phyloP scores from a whole-genome alignment of 1,140 invertebrate genomes.

The Ganaspis sp. region DNA sequence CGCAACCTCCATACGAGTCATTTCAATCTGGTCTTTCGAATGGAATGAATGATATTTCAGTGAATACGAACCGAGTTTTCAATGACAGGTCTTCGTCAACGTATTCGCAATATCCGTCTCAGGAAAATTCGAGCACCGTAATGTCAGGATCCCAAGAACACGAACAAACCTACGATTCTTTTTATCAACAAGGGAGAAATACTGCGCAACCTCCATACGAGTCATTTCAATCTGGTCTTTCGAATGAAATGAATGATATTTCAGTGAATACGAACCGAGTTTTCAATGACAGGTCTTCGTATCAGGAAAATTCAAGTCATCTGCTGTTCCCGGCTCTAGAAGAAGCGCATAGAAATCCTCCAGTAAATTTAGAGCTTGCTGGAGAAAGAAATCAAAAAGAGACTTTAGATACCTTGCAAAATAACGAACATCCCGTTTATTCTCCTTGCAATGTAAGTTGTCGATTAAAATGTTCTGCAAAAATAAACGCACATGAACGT shows the following conservation, averaged over 20 bases:
- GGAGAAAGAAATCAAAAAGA: neutral
- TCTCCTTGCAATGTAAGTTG: conserved; percentile 1
- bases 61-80: neutral
- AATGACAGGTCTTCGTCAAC: neutral
- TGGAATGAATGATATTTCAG: neutral
- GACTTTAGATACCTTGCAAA: neutral
- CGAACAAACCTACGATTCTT: neutral
- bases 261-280: neutral
- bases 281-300: neutral
- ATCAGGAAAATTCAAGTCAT: neutral
- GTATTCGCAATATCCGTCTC: neutral
- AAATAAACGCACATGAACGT: neutral
- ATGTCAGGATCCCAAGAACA: neutral
- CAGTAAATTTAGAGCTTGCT: neutral
- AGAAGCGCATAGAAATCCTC: neutral
- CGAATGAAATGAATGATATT: neutral
- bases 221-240: neutral
- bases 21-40: neutral
- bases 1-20: neutral
- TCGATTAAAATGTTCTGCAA: neutral
- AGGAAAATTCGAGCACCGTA: neutral
- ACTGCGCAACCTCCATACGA: neutral
- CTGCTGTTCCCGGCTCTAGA: neutral
- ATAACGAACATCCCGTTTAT: neutral
- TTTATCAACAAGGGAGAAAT: neutral